Evolutionary conservation across 2,888 invertebrate species (phyloP).

Genomic region (Mythimna impura): DNA sequence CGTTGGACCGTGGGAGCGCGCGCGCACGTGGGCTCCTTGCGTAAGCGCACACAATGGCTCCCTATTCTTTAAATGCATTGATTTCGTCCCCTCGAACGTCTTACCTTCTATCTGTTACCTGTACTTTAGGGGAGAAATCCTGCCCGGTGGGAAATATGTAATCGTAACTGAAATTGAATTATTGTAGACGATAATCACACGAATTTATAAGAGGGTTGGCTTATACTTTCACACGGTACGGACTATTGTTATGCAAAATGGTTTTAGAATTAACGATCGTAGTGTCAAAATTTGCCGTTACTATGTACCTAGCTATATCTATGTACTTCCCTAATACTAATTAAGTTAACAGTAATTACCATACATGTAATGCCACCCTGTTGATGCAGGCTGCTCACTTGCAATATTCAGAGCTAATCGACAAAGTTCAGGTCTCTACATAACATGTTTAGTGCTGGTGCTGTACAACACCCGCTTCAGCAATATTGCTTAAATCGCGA

Average conservation of each 20-base stretch:
- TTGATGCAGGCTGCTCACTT: conserved; percentile 61
- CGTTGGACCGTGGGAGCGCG: conserved; percentile 84
- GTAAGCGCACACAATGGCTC: conserved; percentile 85
- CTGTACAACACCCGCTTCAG: conserved; percentile 41
- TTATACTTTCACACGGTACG: conserved; percentile 85
- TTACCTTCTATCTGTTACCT: conserved; percentile 88
- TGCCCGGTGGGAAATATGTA: conserved; percentile 86
- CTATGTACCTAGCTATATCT: conserved; percentile 31
- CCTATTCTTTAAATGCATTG: conserved; percentile 85
- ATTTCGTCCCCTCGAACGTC: conserved; percentile 87
- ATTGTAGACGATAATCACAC: conserved; percentile 81
- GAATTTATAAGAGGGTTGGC: conserved; percentile 80
- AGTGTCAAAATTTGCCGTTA: conserved; percentile 64
- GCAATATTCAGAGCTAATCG: conserved; percentile 68
- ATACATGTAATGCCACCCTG: conserved; percentile 49
- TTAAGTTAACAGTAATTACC: conserved; percentile 62
- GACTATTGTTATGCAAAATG: conserved; percentile 79
- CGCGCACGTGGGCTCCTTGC: conserved; percentile 87
- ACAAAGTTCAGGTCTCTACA: conserved; percentile 64
- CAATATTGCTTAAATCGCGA: conserved; percentile 41
- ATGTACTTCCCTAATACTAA: conserved; percentile 40
- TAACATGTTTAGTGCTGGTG: conserved; percentile 51
- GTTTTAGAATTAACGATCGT: conserved; percentile 58
- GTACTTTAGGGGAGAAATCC: conserved; percentile 86
- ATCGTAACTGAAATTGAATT: conserved; percentile 86